Conservation (phyloP, 2,888 invertebrate genomes). For the Hermaeophaga mercurialis region DNA sequence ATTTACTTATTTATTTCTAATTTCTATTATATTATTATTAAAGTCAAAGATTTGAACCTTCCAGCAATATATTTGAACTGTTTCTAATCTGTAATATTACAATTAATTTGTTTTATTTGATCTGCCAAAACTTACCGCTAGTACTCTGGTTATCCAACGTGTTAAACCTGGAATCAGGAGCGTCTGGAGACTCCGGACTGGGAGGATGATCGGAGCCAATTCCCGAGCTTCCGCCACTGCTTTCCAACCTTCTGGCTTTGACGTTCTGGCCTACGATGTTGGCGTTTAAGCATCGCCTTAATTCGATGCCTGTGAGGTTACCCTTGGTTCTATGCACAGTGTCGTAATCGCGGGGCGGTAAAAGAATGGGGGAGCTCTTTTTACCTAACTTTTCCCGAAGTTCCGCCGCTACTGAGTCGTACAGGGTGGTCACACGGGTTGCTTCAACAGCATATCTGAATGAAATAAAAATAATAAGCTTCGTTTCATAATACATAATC, state of each 20-base stretch:
- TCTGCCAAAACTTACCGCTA: conserved; percentile 68
- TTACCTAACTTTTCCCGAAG: conserved; percentile 75
- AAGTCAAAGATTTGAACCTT: too few species aligned
- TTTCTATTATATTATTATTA: too few species aligned
- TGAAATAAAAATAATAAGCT: too few species aligned
- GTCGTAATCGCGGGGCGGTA: conserved; percentile 94
- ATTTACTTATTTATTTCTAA: too few species aligned
- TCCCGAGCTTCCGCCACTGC: conserved; percentile 79
- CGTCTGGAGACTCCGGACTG: conserved; percentile 68
- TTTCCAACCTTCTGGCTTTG: conserved; percentile 50
- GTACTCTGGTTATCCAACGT: conserved; percentile 66
- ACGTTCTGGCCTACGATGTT: conserved; percentile 67
- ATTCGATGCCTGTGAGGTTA: conserved; percentile 74
- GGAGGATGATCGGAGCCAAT: conserved; percentile 89
- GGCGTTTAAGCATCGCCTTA: conserved; percentile 71
- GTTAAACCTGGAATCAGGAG: conserved; percentile 55
- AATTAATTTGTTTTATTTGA: background rate
- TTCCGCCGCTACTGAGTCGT: conserved; percentile 91
- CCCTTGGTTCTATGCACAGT: conserved; percentile 82
- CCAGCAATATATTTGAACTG: background rate
- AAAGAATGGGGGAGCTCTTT: conserved; percentile 70
- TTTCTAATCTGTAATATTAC: too few species aligned
- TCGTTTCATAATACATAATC: too few species aligned
- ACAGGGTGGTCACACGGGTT: conserved; percentile 71
- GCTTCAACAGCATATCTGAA: conserved; percentile 56